Conservation (phyloP, 2,797 vertebrate genomes). For the Atherinosoma microstoma region DNA sequence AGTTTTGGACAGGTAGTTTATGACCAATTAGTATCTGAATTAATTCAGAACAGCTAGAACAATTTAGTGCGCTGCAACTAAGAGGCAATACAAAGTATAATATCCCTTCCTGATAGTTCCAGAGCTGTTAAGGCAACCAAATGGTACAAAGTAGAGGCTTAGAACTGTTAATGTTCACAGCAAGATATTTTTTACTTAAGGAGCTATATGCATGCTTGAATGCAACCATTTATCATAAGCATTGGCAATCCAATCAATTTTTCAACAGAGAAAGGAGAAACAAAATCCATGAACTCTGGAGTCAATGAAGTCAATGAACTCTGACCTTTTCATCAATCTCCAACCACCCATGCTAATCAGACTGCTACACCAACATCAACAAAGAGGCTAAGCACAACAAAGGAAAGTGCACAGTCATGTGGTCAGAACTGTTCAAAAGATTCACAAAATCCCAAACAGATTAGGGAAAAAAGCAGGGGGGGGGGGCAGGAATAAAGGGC, state of each 20-base stretch:
- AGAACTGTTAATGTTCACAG: constrained; percentile 13
- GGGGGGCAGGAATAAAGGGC: neutral
- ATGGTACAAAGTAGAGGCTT: neutral
- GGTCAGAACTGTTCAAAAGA: neutral
- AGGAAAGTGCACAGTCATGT: constrained; percentile 5
- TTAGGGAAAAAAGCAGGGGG: constrained; percentile 15
- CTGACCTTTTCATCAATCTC: constrained; percentile 67
- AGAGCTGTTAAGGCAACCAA: neutral
- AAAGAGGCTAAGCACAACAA: neutral
- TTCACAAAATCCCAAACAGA: constrained; percentile 34
- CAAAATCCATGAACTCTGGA: constrained; percentile 69
- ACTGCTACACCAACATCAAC: constrained; percentile 42
- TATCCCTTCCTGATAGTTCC: no score
- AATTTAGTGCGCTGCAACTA: neutral
- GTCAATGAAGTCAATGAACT: constrained; percentile 70
- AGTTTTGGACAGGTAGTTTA: no score
- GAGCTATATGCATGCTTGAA: constrained; percentile 27
- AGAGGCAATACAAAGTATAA: neutral
- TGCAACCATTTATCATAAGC: constrained; percentile 69
- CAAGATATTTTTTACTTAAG: constrained; percentile 35
- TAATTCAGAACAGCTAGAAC: neutral
- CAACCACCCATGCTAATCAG: constrained; percentile 59
- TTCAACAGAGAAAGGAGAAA: constrained; percentile 57
- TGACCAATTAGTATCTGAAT: no score
- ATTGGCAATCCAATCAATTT: constrained; percentile 68